Conservation (phyloP, 2,888 invertebrate genomes). For the Synergus itoensis region DNA sequence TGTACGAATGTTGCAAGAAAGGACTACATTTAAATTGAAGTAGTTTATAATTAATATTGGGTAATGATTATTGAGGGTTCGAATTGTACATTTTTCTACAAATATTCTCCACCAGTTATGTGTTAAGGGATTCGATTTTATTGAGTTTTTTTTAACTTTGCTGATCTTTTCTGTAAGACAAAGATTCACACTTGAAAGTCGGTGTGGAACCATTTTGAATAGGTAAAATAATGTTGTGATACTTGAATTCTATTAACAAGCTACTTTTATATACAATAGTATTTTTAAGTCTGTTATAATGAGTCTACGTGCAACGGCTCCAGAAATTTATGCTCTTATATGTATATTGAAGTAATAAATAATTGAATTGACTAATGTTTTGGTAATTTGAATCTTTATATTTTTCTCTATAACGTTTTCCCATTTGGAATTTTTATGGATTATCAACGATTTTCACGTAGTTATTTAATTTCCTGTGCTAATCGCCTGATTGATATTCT, state of each 20-base stretch:
- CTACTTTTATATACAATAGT: background rate
- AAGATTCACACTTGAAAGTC: background rate
- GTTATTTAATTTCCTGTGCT: too few species aligned
- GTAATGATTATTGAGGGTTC: background rate
- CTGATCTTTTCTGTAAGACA: background rate
- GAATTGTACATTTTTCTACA: background rate
- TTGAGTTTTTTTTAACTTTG: background rate
- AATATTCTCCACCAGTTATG: background rate
- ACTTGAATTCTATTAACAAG: conserved; percentile 32
- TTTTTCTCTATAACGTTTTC: too few species aligned
- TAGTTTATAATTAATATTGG: too few species aligned
- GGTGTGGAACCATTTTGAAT: background rate
- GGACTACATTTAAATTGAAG: background rate
- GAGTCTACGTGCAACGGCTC: background rate
- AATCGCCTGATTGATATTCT: too few species aligned
- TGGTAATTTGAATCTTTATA: background rate
- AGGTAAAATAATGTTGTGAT: conserved; percentile 28
- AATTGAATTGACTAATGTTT: background rate
- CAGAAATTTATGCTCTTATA: background rate
- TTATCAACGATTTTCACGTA: too few species aligned
- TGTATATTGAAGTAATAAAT: background rate
- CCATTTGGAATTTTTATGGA: too few species aligned
- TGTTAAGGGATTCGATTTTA: background rate
- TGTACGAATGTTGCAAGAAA: too few species aligned
- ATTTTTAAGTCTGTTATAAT: background rate